A percentile compares a stretch with the other conserved stretches of the same genome.
Conservation (phyloP, 2,888 invertebrate species). For the Cheiracanthium punctorium region DNA sequence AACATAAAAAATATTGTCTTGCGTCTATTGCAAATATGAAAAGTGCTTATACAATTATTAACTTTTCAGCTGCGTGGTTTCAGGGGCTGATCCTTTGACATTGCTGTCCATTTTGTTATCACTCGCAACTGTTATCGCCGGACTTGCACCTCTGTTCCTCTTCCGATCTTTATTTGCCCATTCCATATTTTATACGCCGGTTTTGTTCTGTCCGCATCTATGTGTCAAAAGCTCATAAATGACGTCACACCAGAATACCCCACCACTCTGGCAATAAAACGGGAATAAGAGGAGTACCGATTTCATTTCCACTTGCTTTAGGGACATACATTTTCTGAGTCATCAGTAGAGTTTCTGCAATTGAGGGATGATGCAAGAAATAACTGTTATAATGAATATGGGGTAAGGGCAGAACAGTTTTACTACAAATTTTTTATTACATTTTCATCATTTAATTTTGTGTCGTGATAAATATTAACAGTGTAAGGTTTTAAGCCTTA, state of each 20-base stretch:
- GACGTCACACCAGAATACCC: slow-evolving; percentile 63
- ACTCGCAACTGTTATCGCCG: too few relatives aligned
- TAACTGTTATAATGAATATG: too few relatives aligned
- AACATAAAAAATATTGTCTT: too few relatives aligned
- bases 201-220: slow-evolving; percentile 27
- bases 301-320: slow-evolving; percentile 60
- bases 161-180: not conserved
- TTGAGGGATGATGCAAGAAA: not conserved
- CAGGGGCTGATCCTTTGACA: too few relatives aligned
- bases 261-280: slow-evolving; percentile 47
- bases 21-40: too few relatives aligned
- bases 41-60: too few relatives aligned
- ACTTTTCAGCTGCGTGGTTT: too few relatives aligned
- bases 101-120: too few relatives aligned
- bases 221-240: slow-evolving; percentile 67
- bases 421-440: too few relatives aligned
- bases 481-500: too few relatives aligned
- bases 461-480: too few relatives aligned
- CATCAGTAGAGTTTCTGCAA: slow-evolving; percentile 9
- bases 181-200: slow-evolving; percentile 53
- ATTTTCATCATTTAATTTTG: not conserved
- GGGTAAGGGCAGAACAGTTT: too few relatives aligned
- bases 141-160: slow-evolving; percentile 39
- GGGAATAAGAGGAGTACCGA: slow-evolving; percentile 35
- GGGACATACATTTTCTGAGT: slow-evolving; percentile 52